A percentile compares a stretch with the other conserved stretches of the same genome.
These are phyloP conservation scores for Schrankia costaestrigalis DNA, from an alignment of 2,888 invertebrate genomes.

Conservation along the genomic window DNA sequence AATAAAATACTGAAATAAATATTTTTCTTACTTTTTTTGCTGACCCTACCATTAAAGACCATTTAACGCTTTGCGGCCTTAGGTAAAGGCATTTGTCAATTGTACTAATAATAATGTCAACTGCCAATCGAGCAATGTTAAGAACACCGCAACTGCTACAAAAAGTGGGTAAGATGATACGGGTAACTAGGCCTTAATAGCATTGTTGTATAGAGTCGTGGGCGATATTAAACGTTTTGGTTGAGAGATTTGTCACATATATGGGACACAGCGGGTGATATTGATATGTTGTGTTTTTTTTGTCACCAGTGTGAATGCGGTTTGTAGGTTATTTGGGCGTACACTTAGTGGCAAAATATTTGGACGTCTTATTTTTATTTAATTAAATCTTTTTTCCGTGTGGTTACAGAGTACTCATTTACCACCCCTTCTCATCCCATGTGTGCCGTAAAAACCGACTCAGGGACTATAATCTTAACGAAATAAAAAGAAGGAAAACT, in stretches of 20 bases:
- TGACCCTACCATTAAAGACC: conserved; percentile 18
- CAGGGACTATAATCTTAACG: no score
- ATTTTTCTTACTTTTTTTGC: conserved; percentile 1
- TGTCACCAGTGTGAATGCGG: conserved; percentile 44
- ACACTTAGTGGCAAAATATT: conserved; percentile 17
- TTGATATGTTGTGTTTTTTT: conserved; percentile 27
- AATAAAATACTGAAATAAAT: no score
- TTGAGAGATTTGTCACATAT: conserved; percentile 26
- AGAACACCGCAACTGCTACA: conserved; percentile 13
- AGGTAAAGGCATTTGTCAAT: conserved; percentile 3
- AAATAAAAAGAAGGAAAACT: no score
- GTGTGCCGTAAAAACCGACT: no score
- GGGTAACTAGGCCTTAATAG: conserved; percentile 25
- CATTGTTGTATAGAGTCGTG: conserved; percentile 22
- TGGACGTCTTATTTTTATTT: conserved; percentile 1
- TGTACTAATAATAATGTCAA: conserved; percentile 34
- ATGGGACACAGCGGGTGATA: conserved; percentile 41
- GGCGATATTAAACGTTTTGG: conserved; percentile 32
- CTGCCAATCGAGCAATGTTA: conserved; percentile 30
- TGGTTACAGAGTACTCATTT: no score
- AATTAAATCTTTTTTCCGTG: background rate
- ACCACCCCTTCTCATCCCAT: no score
- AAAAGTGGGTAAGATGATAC: conserved; percentile 12
- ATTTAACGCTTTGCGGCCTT: conserved; percentile 18
- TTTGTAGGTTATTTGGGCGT: conserved; percentile 51